Evolutionary conservation across 2,888 invertebrate species (phyloP), one percentile per base, ranked within the genome.

Genomic region (Mesorhabditis sp.): DNA sequence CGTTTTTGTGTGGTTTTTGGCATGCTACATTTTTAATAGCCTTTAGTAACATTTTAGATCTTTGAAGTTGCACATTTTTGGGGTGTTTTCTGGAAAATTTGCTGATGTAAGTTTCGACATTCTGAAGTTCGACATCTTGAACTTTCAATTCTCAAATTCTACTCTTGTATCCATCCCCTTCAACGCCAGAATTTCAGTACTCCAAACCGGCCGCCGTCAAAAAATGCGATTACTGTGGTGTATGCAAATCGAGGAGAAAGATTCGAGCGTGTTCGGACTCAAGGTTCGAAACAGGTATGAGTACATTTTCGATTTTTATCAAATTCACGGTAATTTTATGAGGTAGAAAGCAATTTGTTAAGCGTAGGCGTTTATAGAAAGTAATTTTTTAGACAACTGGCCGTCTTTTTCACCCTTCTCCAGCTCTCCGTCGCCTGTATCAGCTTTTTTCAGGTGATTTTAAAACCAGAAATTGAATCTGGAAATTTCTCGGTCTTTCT

Each of bases 361-460:
- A 50, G n/a, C n/a, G n/a, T 2, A 13, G 58, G n/a, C n/a, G 58
- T 2, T 13, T 50, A 50, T 10, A 50, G n/a, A 50, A 50, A 70
- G 67, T 63, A 5, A 50, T 50, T 50, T 28, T 50, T 13, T n/a
- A 50, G 77, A 65, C 76, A 76, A 2, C 65, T 80, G 5, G 76
- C 76, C 13, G 70, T 75, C 6, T 41, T 82, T 10, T 70, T 80
- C 6, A 80, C 77, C 4, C 65, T 77, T 41, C 65, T 80, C n/a
- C 83, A 84, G 67, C 69, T 83, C 7, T 66, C 74, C 5, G 74
- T 84, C 15, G 76, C 79, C 43, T 64, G 74, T 0, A 74, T 77
- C 5, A 82, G 82, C 5, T 76, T 84, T 65, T 65, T 80, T 15
- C 83, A 83, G 80, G 83, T 83, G 67, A 28, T 43, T 65, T 63